These are phyloP conservation scores for Gnathonemus echidnorhynchus DNA, from an alignment of 2,113 vertebrate species.

Conservation along the genomic window DNA sequence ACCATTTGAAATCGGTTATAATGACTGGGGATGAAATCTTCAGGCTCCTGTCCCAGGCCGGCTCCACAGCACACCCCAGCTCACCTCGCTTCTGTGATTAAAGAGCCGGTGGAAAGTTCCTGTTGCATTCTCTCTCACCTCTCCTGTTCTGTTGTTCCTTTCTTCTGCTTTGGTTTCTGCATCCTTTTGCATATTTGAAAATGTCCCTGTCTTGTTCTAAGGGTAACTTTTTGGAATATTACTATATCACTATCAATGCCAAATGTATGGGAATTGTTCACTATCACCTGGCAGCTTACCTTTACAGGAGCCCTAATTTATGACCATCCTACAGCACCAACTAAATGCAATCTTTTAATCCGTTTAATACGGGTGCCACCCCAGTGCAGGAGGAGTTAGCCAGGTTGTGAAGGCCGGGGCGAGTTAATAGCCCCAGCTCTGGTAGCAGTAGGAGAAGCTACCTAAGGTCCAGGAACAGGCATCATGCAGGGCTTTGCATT, in stretches of 20 bases:
- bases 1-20: constrained; percentile 99
- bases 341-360: neutral
- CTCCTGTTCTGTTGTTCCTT: neutral
- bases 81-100: neutral
- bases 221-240: neutral
- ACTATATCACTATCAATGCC: neutral
- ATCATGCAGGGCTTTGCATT: neutral
- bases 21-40: constrained; percentile 73
- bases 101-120: neutral
- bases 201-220: neutral
- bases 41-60: constrained; percentile 5
- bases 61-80: neutral
- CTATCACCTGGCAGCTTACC: neutral
- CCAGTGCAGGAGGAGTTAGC: neutral
- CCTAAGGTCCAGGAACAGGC: neutral
- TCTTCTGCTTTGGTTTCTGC: neutral
- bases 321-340: too few relatives aligned
- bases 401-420: neutral
- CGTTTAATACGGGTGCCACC: neutral
- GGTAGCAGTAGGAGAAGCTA: neutral
- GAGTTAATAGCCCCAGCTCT: neutral
- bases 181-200: neutral
- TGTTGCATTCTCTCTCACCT: neutral
- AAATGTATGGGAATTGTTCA: neutral
- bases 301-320: neutral